Evolutionary conservation across 1,140 invertebrate genomes (phyloP).

Genomic region (Aleiodes sp.): DNA sequence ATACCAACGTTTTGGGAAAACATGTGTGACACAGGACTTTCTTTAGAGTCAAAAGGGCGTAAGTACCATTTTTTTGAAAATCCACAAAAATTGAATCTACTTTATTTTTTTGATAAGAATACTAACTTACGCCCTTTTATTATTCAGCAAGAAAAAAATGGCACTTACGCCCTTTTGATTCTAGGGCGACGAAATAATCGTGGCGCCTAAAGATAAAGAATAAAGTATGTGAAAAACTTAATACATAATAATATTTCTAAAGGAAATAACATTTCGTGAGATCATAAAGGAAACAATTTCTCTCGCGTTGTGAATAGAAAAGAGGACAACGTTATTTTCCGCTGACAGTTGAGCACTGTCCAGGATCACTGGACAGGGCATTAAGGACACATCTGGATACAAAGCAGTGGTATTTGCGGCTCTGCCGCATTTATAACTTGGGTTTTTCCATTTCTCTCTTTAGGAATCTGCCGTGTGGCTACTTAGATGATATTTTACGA

Average conservation of each 20-base stretch:
- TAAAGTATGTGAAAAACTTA: neutral
- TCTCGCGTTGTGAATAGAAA: neutral
- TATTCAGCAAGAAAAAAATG: too few species aligned
- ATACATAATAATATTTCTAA: neutral
- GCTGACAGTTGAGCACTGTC: constrained; percentile 40
- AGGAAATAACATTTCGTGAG: constrained; percentile 17
- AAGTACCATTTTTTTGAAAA: too few species aligned
- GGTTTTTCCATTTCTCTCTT: constrained; percentile 33
- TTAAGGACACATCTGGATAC: constrained; percentile 55
- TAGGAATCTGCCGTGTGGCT: constrained; percentile 43
- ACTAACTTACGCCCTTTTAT: too few species aligned
- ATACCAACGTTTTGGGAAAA: too few species aligned
- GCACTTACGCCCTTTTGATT: too few species aligned
- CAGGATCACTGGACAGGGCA: constrained; percentile 36
- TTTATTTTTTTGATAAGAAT: too few species aligned
- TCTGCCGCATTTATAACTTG: constrained; percentile 55
- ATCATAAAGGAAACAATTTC: constrained; percentile 23
- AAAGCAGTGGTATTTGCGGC: constrained; percentile 47
- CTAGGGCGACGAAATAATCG: too few species aligned
- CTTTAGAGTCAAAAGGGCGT: too few species aligned
- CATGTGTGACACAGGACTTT: too few species aligned
- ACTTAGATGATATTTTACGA: constrained; percentile 58
- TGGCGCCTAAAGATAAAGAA: too few species aligned
- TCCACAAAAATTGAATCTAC: too few species aligned
- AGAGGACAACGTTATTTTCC: neutral